Evolutionary conservation across 2,888 invertebrate species (phyloP), one percentile per base, ranked within the genome.

Genomic region (Hirtodrosophila duncani): DNA sequence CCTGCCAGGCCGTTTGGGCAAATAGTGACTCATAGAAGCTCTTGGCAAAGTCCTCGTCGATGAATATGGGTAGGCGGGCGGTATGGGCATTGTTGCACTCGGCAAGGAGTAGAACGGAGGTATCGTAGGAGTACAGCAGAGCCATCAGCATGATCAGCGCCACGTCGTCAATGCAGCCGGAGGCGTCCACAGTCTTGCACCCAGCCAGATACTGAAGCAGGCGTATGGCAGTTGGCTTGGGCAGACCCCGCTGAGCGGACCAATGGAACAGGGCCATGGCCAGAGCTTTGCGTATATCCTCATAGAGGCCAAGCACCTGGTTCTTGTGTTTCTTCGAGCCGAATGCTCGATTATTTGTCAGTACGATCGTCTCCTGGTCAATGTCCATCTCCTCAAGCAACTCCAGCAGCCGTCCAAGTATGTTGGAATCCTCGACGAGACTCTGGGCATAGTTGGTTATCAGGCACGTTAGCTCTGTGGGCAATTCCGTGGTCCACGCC

Each of bases 311-410:
- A 37, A 92, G 87, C 0, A 95, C 92, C 85, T 93, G 92, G 44
- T 93, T 91, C 69, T 95, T 91, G 86, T 98, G 97, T 63, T 92
- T 91, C 4, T 93, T 91, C 8, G 95, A 93, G 3, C 98, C 98
- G 20, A 98, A 88, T 0, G 97, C 98, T 34, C 96, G 89, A 87
- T 96, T 96, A 75, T 91, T 90, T 81, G 96, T 95, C 43, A 98
- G 88, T 69, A 93, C 86, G 64, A 93, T 93, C 64, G 95, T 87
- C 86, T 93, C 93, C 67, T 89, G 89, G 13, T 88, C 88, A 24
- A 91, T 81, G 77, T 92, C 91, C 67, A 91, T 84, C 8, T 88
- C 87, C 14, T 88, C 87, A 11, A 92, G 77, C 3, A 91, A 81
- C 42, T 89, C 90, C 56, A 90, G 88, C 14, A 89, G 86, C 51